Percentiles rank a stretch among this genome's conserved stretches.
phyloP scores from a whole-genome alignment of 2,113 vertebrate species.

The Gymnocephalus cernua region DNA sequence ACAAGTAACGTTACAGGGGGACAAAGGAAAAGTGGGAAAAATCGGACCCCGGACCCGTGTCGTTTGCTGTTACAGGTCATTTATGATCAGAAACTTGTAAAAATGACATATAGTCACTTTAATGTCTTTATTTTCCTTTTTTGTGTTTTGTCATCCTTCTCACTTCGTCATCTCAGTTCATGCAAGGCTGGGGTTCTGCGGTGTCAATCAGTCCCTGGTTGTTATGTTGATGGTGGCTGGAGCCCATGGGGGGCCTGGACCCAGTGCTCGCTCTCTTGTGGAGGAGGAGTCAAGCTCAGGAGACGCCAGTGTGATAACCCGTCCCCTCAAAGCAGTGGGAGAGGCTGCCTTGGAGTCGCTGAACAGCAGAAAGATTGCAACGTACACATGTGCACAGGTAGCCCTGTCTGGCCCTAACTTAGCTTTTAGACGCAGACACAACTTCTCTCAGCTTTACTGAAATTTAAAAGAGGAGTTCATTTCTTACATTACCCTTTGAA shows the following conservation, averaged over 20 bases:
- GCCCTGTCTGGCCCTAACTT: neutral
- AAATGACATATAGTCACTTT: too few relatives aligned
- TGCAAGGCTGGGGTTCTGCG: slow-evolving; percentile 84
- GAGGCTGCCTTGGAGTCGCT: slow-evolving; percentile 82
- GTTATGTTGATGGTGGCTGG: slow-evolving; percentile 86
- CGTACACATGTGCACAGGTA: slow-evolving; percentile 83
- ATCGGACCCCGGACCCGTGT: too few relatives aligned
- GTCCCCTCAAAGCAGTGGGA: slow-evolving; percentile 82
- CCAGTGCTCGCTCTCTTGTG: slow-evolving; percentile 86
- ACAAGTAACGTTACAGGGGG: too few relatives aligned
- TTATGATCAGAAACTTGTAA: too few relatives aligned
- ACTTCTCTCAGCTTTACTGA: neutral
- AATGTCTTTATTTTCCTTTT: neutral
- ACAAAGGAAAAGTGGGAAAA: too few relatives aligned
- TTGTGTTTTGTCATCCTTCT: neutral
- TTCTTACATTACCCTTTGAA: neutral
- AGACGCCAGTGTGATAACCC: slow-evolving; percentile 83
- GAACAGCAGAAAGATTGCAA: slow-evolving; percentile 85
- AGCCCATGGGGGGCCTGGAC: slow-evolving; percentile 87
- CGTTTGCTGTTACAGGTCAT: too few relatives aligned
- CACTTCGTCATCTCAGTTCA: slow-evolving; percentile 75
- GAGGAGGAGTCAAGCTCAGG: slow-evolving; percentile 84
- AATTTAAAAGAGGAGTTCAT: neutral
- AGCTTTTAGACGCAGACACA: neutral
- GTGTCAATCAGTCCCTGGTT: slow-evolving; percentile 84